A percentile compares a stretch with the other conserved stretches of the same genome.
These are phyloP conservation scores for Brachylomia viminalis DNA, from an alignment of 2,888 invertebrate genomes.

Conservation along the genomic window DNA sequence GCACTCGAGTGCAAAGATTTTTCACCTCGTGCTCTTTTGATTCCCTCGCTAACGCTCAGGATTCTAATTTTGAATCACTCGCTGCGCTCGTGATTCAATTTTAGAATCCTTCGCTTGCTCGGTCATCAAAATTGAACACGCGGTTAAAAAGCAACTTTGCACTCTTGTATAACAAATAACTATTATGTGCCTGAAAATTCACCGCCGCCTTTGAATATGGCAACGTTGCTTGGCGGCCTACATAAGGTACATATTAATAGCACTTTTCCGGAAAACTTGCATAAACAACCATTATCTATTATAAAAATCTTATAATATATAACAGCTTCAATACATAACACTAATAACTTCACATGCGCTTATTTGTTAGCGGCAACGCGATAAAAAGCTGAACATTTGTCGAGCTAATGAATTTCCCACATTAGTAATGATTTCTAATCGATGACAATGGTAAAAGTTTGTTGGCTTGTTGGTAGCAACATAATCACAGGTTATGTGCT, in stretches of 20 bases:
- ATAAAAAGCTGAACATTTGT: conserved; percentile 51
- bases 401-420: conserved; percentile 70
- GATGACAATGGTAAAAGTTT: conserved; percentile 78
- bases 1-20: no score
- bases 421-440: conserved; percentile 76
- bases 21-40: no score
- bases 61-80: no score
- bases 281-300: neutral
- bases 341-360: conserved; percentile 22
- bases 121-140: no score
- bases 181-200: neutral
- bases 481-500: conserved; percentile 57
- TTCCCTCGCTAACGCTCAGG: no score
- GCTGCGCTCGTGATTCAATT: no score
- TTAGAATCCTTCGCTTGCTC: no score
- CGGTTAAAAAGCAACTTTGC: no score
- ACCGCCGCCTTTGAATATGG: neutral
- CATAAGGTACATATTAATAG: neutral
- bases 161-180: no score
- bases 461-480: conserved; percentile 63
- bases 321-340: conserved; percentile 32
- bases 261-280: conserved; percentile 20
- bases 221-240: no score
- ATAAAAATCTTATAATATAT: conserved; percentile 3
- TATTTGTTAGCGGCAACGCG: neutral